These are phyloP conservation scores for Poecilia latipinna DNA, from an alignment of 2,113 vertebrate species.

Conservation along the genomic window DNA sequence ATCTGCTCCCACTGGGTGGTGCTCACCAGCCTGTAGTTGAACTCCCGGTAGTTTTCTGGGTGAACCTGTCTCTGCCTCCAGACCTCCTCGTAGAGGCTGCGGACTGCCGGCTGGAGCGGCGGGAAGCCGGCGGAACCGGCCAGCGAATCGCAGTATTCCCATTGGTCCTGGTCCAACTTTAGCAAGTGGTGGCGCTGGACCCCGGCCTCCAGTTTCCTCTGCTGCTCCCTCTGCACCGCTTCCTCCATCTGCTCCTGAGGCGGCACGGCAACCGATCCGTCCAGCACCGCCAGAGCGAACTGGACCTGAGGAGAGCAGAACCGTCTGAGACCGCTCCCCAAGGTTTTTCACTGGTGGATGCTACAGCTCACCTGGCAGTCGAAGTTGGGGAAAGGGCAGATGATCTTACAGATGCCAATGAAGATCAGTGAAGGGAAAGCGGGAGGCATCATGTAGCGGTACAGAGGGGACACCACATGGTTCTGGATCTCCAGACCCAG, in stretches of 20 bases:
- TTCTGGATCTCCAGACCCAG: constrained; percentile 72
- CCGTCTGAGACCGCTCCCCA: fast-evolving
- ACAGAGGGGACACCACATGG: constrained; percentile 76
- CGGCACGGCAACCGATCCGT: constrained; percentile 62
- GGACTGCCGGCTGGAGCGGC: constrained; percentile 49
- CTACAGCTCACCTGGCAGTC: constrained; percentile 77
- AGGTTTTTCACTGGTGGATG: too few species aligned
- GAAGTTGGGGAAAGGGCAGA: constrained; percentile 84
- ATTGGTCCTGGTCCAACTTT: constrained; percentile 64
- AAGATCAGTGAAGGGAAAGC: constrained; percentile 81
- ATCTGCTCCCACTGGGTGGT: constrained; percentile 66
- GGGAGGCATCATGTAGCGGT: constrained; percentile 77
- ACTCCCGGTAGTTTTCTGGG: constrained; percentile 60
- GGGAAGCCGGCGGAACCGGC: constrained; percentile 57
- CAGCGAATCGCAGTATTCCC: constrained; percentile 71
- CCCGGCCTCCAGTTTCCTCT: constrained; percentile 36
- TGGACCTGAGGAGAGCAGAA: constrained; percentile 54
- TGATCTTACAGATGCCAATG: constrained; percentile 79
- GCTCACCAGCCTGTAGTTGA: constrained; percentile 72
- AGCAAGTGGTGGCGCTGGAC: constrained; percentile 68
- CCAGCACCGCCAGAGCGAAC: constrained; percentile 70
- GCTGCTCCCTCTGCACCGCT: constrained; percentile 37
- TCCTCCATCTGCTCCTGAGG: constrained; percentile 60
- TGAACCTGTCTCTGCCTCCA: constrained; percentile 50
- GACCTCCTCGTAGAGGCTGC: constrained; percentile 74